Percentiles rank a stretch among this genome's conserved stretches.
These are phyloP conservation scores for Cassiopea xamachana DNA, from an alignment of 30 jellyfish, hydroid and myxozoan genomes.

Conservation along the genomic window DNA sequence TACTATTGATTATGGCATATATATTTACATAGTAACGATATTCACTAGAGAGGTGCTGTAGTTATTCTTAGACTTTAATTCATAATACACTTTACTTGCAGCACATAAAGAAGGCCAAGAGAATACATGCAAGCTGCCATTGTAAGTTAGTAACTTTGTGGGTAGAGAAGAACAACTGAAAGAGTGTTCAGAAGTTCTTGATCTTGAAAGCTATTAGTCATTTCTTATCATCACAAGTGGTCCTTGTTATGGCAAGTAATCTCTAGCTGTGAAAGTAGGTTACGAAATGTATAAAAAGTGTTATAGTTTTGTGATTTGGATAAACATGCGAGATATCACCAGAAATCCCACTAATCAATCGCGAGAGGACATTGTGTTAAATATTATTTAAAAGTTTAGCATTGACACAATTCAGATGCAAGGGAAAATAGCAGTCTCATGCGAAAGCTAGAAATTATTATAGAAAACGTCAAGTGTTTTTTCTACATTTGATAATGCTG, in stretches of 20 bases:
- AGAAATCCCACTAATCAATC: neutral
- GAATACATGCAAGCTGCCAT: neutral
- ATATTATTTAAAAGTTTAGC: conserved; percentile 8
- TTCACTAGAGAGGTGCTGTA: too few relatives aligned
- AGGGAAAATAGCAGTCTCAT: neutral
- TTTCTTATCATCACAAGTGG: conserved; percentile 33
- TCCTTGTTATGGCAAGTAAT: conserved; percentile 32
- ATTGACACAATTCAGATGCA: conserved; percentile 28
- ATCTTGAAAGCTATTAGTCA: neutral
- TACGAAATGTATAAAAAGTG: neutral
- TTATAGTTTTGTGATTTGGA: conserved; percentile 16
- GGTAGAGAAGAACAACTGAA: conserved; percentile 2
- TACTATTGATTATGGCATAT: too few relatives aligned
- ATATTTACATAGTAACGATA: too few relatives aligned
- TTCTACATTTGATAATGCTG: too few relatives aligned
- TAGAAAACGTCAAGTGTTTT: too few relatives aligned
- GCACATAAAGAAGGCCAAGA: conserved; percentile 29
- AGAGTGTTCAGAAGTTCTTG: neutral
- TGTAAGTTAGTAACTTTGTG: neutral
- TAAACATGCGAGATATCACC: conserved; percentile 16
- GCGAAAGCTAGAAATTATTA: neutral
- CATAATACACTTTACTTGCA: neutral
- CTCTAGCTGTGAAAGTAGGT: conserved; percentile 18
- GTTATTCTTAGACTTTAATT: too few relatives aligned
- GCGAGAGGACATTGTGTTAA: neutral